Evolutionary conservation across 2,888 invertebrate genomes (phyloP), one percentile per base, ranked within the genome.

Genomic region (Cryptocheilus praepositus): DNA sequence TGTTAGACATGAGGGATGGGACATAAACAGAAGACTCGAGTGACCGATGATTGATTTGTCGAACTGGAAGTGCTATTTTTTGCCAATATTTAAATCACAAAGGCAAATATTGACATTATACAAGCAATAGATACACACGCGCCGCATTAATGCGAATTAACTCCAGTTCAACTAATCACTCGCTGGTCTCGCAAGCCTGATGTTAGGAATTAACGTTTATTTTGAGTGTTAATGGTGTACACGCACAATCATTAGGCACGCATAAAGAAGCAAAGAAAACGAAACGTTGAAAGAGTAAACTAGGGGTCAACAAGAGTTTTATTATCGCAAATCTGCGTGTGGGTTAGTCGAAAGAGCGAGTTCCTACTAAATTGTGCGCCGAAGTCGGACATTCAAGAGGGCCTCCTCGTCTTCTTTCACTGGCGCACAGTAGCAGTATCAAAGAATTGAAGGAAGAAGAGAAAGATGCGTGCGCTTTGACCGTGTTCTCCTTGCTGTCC

Each of bases 351-450:
- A 66, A 74, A 72, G 72, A 76, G 67, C 65, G 61, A 78, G 59
- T 76, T 76, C 74, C 71, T 78, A 77, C 74, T 76, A 77, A 77
- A 73, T 59, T 64, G 64, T 70, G 62, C 63, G 49, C 22, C 45
- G 19, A 36, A 60, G 46, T 45, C 22, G 56, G 65, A 68, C 51
- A 77, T 74, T 67, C 72, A 63, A 64, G 60, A 59, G 68, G 74
- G 54, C 54, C 60, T 65, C 58, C 43, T 66, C 36, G 36, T 36
- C 57, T 52, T 62, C 43, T 51, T 71, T 65, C 77, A 78, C 77
- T 76, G 69, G 28, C 67, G 64, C 67, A 70, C 77, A 68, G 59
- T 25, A 54, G 59, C 44, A 55, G 57, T 61, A 57, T 62, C 49
- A 57, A 36, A 2, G 36, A 36, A 36, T 36, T 11, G 36, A 36